Evolutionary conservation across 2,888 invertebrate genomes (phyloP), one percentile per base, ranked within the genome.

Genomic region (Miltochrista miniata): DNA sequence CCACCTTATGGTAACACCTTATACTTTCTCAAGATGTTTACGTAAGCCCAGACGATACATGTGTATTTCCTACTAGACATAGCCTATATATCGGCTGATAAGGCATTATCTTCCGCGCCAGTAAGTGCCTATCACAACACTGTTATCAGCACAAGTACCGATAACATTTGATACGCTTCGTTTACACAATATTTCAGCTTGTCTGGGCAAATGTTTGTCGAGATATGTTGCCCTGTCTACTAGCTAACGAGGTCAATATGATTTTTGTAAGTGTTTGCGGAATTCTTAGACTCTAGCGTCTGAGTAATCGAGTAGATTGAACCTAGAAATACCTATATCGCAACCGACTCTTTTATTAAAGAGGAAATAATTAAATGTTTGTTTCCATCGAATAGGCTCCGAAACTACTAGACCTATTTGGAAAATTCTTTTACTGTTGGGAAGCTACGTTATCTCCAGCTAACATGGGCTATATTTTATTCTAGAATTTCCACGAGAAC

Each of bases 171-270:
- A 83, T 81, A 83, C 75, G 77, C 76, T 75, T 72, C 70, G 80
- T 80, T 83, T 81, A 75, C 79, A 71, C 78, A 80, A 75, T 76
- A 72, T 81, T 85, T 73, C 76, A 78, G 73, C 68, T 61, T 70
- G 88, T 85, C 84, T 88, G 81, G 72, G 74, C 76, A 82, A 85
- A 85, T 85, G 81, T 87, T 89, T 83, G 79, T 72, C 70, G 70
- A 76, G 69, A 67, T 24, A 77, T 74, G 75, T 66, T 68, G 72
- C 69, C 78, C 75, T 79, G 77, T 71, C 70, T 76, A 70, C 69
- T 43, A 62, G 49, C 66, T 73, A 81, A 83, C 79, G 72, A 81
- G 79, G 79, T 72, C 78, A 76, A 72, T 68, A 68, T 61, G 72
- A 62, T 49, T 72, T 69, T 65, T 65, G 57, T 55, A 58, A 65